Evolutionary conservation across 2,113 vertebrate species (phyloP).

Genomic region (Delphinapterus leucas): DNA sequence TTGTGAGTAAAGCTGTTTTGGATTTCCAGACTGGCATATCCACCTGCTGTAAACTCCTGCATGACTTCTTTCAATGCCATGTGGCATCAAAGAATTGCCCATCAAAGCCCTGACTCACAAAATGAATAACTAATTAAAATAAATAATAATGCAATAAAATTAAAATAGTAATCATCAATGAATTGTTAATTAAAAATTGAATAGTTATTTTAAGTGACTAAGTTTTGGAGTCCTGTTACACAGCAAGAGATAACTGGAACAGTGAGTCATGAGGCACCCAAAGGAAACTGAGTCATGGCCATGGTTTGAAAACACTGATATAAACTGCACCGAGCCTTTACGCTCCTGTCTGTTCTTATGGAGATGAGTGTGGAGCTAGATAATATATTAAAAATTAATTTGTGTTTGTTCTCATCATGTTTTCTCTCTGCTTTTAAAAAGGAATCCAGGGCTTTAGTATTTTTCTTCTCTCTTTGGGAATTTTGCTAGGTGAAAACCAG

Average conservation of each 20-base stretch:
- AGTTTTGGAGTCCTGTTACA: not conserved
- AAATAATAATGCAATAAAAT: not conserved
- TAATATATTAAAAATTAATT: not conserved
- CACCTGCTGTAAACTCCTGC: not conserved
- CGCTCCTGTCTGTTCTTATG: not conserved
- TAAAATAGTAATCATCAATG: not conserved
- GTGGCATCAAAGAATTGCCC: not conserved
- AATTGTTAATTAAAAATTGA: not conserved
- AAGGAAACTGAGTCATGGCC: not conserved
- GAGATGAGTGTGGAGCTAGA: not conserved
- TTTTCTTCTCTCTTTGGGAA: not conserved
- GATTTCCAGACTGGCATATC: not conserved
- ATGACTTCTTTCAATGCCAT: not conserved
- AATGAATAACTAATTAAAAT: not conserved
- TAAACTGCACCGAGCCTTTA: rapidly evolving
- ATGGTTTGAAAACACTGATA: not conserved
- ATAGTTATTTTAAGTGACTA: not conserved
- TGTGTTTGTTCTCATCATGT: not conserved
- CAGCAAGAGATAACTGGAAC: not conserved
- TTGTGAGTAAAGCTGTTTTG: not conserved
- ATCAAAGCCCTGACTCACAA: not conserved
- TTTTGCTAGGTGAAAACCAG: not conserved
- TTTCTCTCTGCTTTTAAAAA: not conserved
- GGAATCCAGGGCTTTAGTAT: not conserved
- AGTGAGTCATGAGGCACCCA: not conserved